Percentiles rank a stretch among this genome's conserved stretches.
phyloP scores from a whole-genome alignment of 2,888 invertebrate species.

The Homarus gammarus region DNA sequence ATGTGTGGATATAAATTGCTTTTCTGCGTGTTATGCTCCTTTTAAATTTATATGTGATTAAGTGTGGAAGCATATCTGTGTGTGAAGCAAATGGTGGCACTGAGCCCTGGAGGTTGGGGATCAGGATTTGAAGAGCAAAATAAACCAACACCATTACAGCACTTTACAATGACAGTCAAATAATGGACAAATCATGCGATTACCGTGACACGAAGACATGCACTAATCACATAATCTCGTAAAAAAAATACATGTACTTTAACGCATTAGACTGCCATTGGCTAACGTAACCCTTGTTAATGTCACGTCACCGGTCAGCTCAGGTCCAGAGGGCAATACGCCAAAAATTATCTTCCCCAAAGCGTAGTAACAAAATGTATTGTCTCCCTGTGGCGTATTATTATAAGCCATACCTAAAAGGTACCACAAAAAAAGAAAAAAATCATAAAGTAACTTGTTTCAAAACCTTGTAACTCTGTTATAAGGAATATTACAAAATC shows the following conservation, averaged over 20 bases:
- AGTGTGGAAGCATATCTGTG: background rate
- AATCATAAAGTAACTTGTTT: too few relatives aligned
- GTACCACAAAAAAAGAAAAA: too few relatives aligned
- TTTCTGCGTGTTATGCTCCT: background rate
- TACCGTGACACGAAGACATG: constrained; percentile 54
- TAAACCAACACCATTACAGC: constrained; percentile 51
- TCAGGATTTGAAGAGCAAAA: constrained; percentile 48
- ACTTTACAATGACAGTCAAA: constrained; percentile 51
- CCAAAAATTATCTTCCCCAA: too few relatives aligned
- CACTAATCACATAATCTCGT: constrained; percentile 47
- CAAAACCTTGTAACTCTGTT: too few relatives aligned
- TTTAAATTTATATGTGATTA: background rate
- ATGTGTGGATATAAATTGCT: background rate
- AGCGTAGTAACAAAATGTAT: too few relatives aligned
- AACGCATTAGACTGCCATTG: constrained; percentile 22
- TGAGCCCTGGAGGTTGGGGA: constrained; percentile 5
- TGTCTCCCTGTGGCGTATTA: too few relatives aligned
- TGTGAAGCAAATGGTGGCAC: background rate
- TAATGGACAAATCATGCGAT: constrained; percentile 57
- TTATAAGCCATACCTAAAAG: too few relatives aligned
- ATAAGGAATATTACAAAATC: too few relatives aligned
- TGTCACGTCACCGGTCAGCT: constrained; percentile 4
- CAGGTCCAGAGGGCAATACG: background rate
- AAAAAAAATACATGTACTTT: constrained; percentile 27
- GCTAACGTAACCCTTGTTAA: background rate